Percentiles rank a stretch among this genome's conserved stretches.
Conservation (phyloP, 2,113 vertebrate genomes). For the Phyllopteryx taeniolatus region DNA sequence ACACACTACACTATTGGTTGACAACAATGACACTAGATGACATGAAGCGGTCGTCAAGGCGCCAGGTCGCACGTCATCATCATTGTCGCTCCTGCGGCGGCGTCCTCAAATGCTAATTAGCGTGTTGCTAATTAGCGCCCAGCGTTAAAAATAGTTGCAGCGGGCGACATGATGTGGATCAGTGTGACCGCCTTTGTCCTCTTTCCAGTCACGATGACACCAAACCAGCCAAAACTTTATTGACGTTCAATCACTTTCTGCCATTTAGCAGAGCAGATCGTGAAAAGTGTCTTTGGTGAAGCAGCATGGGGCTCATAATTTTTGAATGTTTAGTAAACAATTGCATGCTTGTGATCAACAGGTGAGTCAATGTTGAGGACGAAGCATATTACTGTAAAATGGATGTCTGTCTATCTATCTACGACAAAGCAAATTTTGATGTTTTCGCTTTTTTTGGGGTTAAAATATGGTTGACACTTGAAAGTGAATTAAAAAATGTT, state of each 20-base stretch:
- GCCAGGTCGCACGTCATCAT: neutral
- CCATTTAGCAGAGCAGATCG: neutral
- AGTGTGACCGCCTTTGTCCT: neutral
- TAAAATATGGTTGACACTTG: no score
- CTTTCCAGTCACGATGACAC: neutral
- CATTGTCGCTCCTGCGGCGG: neutral
- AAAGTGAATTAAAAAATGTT: no score
- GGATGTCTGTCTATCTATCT: no score
- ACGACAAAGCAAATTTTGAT: no score
- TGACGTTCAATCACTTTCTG: neutral
- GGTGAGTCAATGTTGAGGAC: no score
- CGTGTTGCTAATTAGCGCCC: conserved; percentile 1
- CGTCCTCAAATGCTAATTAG: neutral
- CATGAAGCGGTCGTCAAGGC: neutral
- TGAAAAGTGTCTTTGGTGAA: neutral
- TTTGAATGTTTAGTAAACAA: no score
- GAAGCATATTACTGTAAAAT: no score
- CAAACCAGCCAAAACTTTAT: neutral
- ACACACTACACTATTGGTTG: neutral
- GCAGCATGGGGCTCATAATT: neutral
- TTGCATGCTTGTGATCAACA: no score
- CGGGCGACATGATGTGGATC: neutral
- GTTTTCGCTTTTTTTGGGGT: no score
- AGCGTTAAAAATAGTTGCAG: neutral
- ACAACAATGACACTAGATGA: neutral